These are phyloP conservation scores for Platypus cylindrus DNA, from an alignment of 2,888 invertebrate species.

Conservation along the genomic window DNA sequence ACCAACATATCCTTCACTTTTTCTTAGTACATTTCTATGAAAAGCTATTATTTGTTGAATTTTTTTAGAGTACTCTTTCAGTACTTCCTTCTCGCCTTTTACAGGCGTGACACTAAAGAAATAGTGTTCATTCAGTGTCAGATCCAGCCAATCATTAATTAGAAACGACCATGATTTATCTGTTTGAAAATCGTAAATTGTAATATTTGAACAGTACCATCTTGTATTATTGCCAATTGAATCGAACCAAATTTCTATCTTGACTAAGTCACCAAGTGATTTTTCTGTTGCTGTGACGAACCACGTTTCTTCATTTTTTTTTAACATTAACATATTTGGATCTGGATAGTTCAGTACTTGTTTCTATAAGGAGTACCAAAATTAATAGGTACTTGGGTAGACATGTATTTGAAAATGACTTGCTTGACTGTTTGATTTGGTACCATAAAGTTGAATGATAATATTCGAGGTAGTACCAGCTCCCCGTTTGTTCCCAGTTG, in stretches of 20 bases:
- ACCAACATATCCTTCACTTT: slow-evolving; percentile 3
- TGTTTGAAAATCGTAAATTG: slow-evolving; percentile 21
- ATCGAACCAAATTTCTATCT: slow-evolving; percentile 24
- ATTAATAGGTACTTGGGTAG: background rate
- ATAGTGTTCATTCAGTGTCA: slow-evolving; percentile 4
- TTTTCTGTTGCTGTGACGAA: slow-evolving; percentile 22
- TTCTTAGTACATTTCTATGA: slow-evolving; percentile 4
- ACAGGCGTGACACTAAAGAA: slow-evolving; percentile 4
- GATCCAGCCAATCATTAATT: slow-evolving; percentile 18
- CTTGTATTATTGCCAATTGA: slow-evolving; percentile 20
- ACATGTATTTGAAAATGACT: slow-evolving; percentile 1
- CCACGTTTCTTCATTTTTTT: slow-evolving; percentile 21
- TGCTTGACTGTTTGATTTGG: slow-evolving; percentile 18
- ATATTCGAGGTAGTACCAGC: slow-evolving; percentile 24
- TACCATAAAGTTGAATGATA: slow-evolving; percentile 19
- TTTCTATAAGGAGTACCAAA: slow-evolving; percentile 15
- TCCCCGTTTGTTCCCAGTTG: slow-evolving; percentile 18
- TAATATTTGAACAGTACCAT: slow-evolving; percentile 22
- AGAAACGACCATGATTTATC: slow-evolving; percentile 20
- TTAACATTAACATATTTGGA: slow-evolving; percentile 20
- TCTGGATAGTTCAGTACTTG: slow-evolving; percentile 27
- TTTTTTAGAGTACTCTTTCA: background rate
- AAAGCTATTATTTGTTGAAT: background rate
- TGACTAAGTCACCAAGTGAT: slow-evolving; percentile 20
- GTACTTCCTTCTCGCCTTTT: background rate